Evolutionary conservation across 2,888 invertebrate genomes (phyloP), one percentile per base, ranked within the genome.

Genomic region (Antitype chi): DNA sequence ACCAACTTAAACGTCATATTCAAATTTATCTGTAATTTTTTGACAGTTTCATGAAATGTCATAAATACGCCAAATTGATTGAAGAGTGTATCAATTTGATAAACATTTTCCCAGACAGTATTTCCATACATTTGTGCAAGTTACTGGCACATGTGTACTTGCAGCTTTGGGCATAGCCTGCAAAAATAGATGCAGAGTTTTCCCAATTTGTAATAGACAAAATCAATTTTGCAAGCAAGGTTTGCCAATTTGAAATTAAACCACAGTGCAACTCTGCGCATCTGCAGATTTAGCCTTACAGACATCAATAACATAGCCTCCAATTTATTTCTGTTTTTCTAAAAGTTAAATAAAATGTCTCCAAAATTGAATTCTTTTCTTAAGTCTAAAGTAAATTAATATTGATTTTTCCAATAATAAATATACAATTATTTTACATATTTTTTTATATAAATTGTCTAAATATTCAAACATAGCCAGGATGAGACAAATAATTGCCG

Each of bases 351-450:
- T 63, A 64, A 57, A 81, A 25, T 25, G 4, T 17, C 25, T 81
- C 43, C 13, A 81, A 78, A 81, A 74, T 57, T n/a, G 43, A 28
- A 49, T 38, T 52, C 0, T 52, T 72, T 78, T 52, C 70, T 57
- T 79, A 79, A 23, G 13, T 28, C 49, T 59, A 76, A 49, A 0
- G 9, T 57, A 23, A 72, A 73, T 49, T 52, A 20, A 52, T 32
- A 59, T 57, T 53, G 23, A 15, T 2, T 62, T 49, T 55, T 38
- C 17, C 43, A 60, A 47, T 70, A 69, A 67, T 60, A 78, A 43
- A 43, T 73, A 63, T 32, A 73, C 63, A 73, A 63, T 23, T 38
- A 38, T 38, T 38, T 38, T 38, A 32, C 32, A 32, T 32, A 2
- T 32, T 32, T 32, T 32, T 23, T n/a, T 57, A 80, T 78, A 74